These are phyloP conservation scores for Brienomyrus brachyistius DNA, from an alignment of 2,113 vertebrate genomes.

Conservation along the genomic window DNA sequence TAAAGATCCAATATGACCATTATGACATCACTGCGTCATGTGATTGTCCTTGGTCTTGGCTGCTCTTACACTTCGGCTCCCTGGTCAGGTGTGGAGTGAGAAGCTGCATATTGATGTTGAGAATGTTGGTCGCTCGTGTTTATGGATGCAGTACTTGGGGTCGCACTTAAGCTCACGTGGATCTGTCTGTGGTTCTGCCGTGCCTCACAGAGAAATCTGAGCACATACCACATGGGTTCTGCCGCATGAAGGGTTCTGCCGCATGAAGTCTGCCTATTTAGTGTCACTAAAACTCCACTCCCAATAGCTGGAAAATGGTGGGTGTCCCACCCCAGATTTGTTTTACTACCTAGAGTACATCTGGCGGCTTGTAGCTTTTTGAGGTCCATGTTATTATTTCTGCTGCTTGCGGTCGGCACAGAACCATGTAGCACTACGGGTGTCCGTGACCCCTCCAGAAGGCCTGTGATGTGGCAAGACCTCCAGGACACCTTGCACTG, in stretches of 20 bases:
- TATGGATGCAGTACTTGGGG: slow-evolving; percentile 29
- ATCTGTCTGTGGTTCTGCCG: background rate
- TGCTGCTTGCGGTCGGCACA: background rate
- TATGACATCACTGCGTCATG: background rate
- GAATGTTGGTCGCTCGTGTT: background rate
- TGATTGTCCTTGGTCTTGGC: background rate
- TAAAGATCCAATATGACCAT: background rate
- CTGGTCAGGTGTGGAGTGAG: background rate
- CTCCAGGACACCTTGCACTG: slow-evolving; percentile 72
- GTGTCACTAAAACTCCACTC: background rate
- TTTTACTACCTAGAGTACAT: background rate
- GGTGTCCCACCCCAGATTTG: background rate
- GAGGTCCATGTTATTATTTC: background rate
- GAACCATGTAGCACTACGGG: slow-evolving; percentile 20
- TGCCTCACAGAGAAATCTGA: background rate
- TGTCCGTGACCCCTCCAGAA: slow-evolving; percentile 68
- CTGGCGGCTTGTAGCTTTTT: background rate
- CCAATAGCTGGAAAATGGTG: background rate
- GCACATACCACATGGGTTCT: background rate
- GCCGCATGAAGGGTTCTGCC: background rate
- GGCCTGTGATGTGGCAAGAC: slow-evolving; percentile 71
- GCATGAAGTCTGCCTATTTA: background rate
- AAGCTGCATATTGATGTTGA: background rate
- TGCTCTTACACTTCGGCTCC: background rate
- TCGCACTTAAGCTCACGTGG: background rate